phyloP scores from a whole-genome alignment of 2,888 invertebrate genomes.

The Dromius quadrimaculatus region DNA sequence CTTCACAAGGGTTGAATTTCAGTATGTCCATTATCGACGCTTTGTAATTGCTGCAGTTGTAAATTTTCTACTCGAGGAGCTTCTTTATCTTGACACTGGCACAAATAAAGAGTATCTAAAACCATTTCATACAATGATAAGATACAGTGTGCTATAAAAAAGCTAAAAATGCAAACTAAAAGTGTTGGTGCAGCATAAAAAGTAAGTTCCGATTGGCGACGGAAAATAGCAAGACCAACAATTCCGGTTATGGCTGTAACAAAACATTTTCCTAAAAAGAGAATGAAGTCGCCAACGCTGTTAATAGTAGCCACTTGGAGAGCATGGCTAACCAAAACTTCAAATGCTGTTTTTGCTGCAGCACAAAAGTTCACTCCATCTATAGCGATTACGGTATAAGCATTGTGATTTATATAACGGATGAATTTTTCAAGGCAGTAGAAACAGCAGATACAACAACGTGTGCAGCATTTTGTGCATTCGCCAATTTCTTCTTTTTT shows the following conservation, averaged over 20 bases:
- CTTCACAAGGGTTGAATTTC: slow-evolving; percentile 32
- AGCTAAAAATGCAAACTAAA: slow-evolving; percentile 85
- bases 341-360: slow-evolving; percentile 90
- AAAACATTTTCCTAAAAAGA: slow-evolving; percentile 88
- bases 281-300: slow-evolving; percentile 91
- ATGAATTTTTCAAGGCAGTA: slow-evolving; percentile 93
- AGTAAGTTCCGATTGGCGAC: slow-evolving; percentile 78
- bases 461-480: slow-evolving; percentile 80
- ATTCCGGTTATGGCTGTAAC: slow-evolving; percentile 88
- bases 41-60: slow-evolving; percentile 83
- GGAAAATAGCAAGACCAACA: slow-evolving; percentile 81
- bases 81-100: slow-evolving; percentile 92
- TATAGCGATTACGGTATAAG: slow-evolving; percentile 94
- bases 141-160: slow-evolving; percentile 93
- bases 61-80: slow-evolving; percentile 81
- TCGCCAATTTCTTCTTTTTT: slow-evolving; percentile 77
- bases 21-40: slow-evolving; percentile 35
- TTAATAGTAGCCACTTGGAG: slow-evolving; percentile 93
- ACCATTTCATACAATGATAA: slow-evolving; percentile 97
- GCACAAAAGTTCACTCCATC: slow-evolving; percentile 92
- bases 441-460: slow-evolving; percentile 90
- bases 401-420: slow-evolving; percentile 92
- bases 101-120: slow-evolving; percentile 92
- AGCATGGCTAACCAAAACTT: slow-evolving; percentile 84
- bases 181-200: slow-evolving; percentile 90